phyloP scores from a whole-genome alignment of 92 coral and sea anemone genomes.

The Galaxea fascicularis region DNA sequence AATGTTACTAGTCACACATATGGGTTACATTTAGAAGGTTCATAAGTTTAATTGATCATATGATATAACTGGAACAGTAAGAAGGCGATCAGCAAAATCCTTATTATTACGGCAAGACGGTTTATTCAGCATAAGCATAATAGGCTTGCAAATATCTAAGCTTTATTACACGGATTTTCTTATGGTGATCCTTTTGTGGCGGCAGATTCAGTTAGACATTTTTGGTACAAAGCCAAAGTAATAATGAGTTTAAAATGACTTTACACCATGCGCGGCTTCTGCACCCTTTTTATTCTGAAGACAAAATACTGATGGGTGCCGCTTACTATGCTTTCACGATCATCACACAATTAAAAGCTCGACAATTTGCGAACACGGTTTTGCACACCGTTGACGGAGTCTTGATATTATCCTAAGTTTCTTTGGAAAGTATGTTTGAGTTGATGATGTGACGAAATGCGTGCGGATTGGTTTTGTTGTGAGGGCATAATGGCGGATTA shows the following conservation, averaged over 20 bases:
- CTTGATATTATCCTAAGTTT: constrained; percentile 15
- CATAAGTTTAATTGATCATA: neutral
- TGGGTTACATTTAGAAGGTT: neutral
- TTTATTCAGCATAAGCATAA: too few species aligned
- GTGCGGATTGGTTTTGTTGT: neutral
- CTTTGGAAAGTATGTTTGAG: neutral
- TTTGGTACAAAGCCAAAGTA: neutral
- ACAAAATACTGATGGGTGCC: neutral
- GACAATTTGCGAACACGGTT: constrained; percentile 45
- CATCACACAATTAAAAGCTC: constrained; percentile 10
- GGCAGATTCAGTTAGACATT: constrained; percentile 5
- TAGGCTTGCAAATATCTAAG: too few species aligned
- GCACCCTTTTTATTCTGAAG: neutral
- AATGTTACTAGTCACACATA: neutral
- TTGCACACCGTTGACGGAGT: constrained; percentile 45
- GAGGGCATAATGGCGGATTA: constrained; percentile 14
- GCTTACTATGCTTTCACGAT: neutral
- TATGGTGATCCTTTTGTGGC: neutral
- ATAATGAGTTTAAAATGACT: constrained; percentile 26
- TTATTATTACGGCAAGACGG: neutral
- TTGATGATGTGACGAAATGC: constrained; percentile 46
- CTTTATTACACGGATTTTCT: neutral
- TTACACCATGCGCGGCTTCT: neutral
- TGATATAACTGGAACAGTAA: neutral
- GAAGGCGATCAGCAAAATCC: neutral